Base-by-base conservation (phyloP, 2,113 vertebrate genomes). In the Passer domesticus region DNA sequence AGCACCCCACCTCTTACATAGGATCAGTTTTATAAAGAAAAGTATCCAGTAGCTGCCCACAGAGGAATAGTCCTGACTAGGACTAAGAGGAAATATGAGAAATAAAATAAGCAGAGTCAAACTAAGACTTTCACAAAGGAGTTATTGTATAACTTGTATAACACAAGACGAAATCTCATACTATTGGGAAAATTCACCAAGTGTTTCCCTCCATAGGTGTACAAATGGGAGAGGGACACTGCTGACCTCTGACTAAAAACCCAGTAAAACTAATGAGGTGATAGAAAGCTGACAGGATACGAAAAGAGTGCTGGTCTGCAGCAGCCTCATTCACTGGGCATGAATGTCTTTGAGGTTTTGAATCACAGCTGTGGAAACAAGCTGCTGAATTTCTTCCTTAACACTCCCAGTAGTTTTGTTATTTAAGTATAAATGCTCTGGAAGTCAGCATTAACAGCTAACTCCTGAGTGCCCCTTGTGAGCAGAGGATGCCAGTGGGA, bases 301-400 rank as follows among this genome's bases (percentile, higher is more conserved):
- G 0, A 77, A 63, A 84, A 60, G 39, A 83, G 35, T 62, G 14
- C 16, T 56, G 30, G 53, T 72, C 30, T 78, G 67, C 0, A 0
- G 50, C 50, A 87, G 41, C 49, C 67, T 79, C 53, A 19, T 78
- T 89, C 53, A n/a, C 18, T 31, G 25, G 14, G 4, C 63, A 30
- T 92, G 44, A 72, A 72, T 49, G 18, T 64, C 82, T 96, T 39
- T 63, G 58, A 79, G 78, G 74, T 79, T 96, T 91, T 90, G 78
- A 96, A 68, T 64, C 78, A 86, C 92, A 94, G 77, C 87, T 95
- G 77, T 84, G 52, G 83, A 94, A 92, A 93, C 20, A 89, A 89
- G 56, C 70, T 91, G 37, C 69, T 89, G 83, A 87, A 82, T 94
- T 95, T 95, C 87, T 52, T 90, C 25, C 44, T 31, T 8, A 91